Percentiles rank a stretch among this genome's conserved stretches.
Evolutionary conservation across 2,888 invertebrate species (phyloP).

Genomic region (Dasypogon diadema): DNA sequence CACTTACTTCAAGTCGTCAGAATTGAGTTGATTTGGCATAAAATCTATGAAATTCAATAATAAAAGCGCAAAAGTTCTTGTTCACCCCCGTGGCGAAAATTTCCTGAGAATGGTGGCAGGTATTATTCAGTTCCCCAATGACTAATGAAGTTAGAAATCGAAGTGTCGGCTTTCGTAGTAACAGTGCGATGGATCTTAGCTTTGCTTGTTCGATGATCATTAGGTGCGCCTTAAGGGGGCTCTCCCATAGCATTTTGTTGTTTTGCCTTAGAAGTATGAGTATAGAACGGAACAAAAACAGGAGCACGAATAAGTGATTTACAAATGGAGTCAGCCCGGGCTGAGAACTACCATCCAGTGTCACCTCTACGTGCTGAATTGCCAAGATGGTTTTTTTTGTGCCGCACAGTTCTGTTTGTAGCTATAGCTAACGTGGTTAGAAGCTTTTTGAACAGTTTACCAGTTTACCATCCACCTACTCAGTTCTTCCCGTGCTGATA

Average conservation of each 20-base stretch:
- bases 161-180: slow-evolving; percentile 35
- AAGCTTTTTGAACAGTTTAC: neutral
- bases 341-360: neutral
- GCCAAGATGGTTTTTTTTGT: neutral
- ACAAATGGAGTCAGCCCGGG: neutral
- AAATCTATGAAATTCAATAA: slow-evolving; percentile 35
- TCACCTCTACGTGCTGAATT: slow-evolving; percentile 26
- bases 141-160: slow-evolving; percentile 44
- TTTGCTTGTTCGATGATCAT: slow-evolving; percentile 46
- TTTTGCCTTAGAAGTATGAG: neutral
- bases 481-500: neutral
- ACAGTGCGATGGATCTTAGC: slow-evolving; percentile 18
- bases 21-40: slow-evolving; percentile 21
- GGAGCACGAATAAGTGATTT: slow-evolving; percentile 4
- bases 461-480: neutral
- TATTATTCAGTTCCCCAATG: slow-evolving; percentile 31
- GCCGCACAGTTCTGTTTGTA: neutral
- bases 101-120: neutral
- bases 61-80: slow-evolving; percentile 25
- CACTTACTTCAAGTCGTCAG: neutral
- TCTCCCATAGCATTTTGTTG: neutral
- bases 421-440: neutral
- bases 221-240: slow-evolving; percentile 14
- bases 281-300: neutral
- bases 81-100: neutral